Conservation (phyloP, 2,888 invertebrate species). For the Andrena flavipes region DNA sequence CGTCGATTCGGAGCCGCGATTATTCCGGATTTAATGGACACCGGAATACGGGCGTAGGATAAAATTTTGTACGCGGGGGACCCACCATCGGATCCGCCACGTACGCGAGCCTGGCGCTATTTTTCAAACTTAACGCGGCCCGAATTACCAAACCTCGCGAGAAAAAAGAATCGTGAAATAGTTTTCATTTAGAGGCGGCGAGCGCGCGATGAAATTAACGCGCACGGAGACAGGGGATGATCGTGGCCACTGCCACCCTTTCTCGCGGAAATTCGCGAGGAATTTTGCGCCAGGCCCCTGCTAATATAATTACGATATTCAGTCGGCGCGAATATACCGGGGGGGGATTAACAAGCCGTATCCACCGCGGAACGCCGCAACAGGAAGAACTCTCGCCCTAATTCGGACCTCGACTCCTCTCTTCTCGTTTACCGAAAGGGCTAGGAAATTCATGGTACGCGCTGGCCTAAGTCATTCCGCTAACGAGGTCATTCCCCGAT, state of each 20-base stretch:
- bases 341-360: conserved; percentile 79
- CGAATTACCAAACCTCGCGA: neutral
- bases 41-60: conserved; percentile 11
- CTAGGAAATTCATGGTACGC: conserved; percentile 69
- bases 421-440: conserved; percentile 60
- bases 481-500: conserved; percentile 69
- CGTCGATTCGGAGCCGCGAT: conserved; percentile 50
- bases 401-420: conserved; percentile 46
- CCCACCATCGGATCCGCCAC: neutral
- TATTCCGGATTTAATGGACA: conserved; percentile 49
- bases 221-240: conserved; percentile 43
- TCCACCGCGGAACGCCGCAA: conserved; percentile 61
- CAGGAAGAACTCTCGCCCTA: conserved; percentile 56
- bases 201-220: conserved; percentile 50
- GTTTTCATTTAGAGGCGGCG: conserved; percentile 47
- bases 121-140: conserved; percentile 31
- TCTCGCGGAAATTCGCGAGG: conserved; percentile 68
- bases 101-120: conserved; percentile 1
- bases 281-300: conserved; percentile 62
- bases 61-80: conserved; percentile 7
- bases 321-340: conserved; percentile 71
- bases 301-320: conserved; percentile 82
- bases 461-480: conserved; percentile 65
- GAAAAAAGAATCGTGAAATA: conserved; percentile 5
- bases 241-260: conserved; percentile 41